A percentile compares a stretch with the other conserved stretches of the same genome.
Conservation (phyloP, 2,888 invertebrate genomes). For the Clepsis dumicolana region DNA sequence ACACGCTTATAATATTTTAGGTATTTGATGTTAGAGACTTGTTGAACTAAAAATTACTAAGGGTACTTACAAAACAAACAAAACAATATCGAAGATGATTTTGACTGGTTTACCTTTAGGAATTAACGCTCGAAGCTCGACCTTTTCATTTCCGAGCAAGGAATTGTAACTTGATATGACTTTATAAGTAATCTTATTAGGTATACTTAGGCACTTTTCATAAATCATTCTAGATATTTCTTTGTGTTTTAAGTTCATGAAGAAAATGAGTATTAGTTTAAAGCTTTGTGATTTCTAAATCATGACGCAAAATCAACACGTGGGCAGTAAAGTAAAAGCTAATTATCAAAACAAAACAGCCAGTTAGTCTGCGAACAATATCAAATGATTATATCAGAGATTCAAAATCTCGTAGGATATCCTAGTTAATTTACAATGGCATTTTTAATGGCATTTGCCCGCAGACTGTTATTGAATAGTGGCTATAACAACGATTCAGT, state of each 20-base stretch:
- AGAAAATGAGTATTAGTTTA: too few species aligned
- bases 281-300: too few species aligned
- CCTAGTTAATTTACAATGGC: constrained; percentile 46
- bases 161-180: constrained; percentile 66
- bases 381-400: constrained; percentile 22
- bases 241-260: background rate
- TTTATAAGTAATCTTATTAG: constrained; percentile 35
- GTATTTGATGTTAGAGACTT: background rate
- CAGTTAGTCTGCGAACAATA: constrained; percentile 12
- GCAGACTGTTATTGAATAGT: constrained; percentile 80
- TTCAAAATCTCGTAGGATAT: constrained; percentile 33
- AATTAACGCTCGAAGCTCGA: constrained; percentile 56
- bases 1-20: too few species aligned
- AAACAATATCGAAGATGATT: too few species aligned
- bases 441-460: constrained; percentile 66
- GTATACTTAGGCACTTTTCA: too few species aligned
- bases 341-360: constrained; percentile 20
- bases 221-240: background rate
- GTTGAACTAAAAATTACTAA: background rate
- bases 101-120: constrained; percentile 56
- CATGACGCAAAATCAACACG: background rate
- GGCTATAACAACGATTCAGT: constrained; percentile 79
- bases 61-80: background rate
- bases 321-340: constrained; percentile 6
- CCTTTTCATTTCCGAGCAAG: constrained; percentile 74